These are phyloP conservation scores for Drosophila guanche DNA, from an alignment of 1,140 invertebrate species.

Conservation along the genomic window DNA sequence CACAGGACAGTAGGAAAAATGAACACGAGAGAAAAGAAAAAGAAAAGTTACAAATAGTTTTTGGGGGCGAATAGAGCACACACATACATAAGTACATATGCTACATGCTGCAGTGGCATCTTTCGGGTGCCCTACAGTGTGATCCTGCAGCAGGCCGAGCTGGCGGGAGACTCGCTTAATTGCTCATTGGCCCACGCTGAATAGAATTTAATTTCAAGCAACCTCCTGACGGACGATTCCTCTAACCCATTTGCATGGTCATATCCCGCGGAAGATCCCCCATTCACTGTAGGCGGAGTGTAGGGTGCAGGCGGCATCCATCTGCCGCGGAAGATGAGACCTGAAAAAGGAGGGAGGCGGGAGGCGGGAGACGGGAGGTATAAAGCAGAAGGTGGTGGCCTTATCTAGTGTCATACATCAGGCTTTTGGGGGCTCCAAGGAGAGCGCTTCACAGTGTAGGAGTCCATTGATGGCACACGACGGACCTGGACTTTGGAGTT, in stretches of 20 bases:
- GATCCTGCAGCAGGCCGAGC: too few relatives aligned
- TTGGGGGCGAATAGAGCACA: constrained; percentile 22
- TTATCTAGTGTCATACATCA: constrained; percentile 70
- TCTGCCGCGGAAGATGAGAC: constrained; percentile 12
- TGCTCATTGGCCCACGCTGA: constrained; percentile 1
- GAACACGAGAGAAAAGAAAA: constrained; percentile 5
- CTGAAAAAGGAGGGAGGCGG: constrained; percentile 2
- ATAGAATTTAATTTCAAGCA: constrained; percentile 20
- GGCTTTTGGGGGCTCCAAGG: constrained; percentile 30
- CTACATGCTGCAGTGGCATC: constrained; percentile 11
- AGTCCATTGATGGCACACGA: constrained; percentile 71
- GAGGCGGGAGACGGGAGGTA: too few relatives aligned
- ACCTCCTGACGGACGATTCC: constrained; percentile 3
- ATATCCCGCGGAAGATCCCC: constrained; percentile 29
- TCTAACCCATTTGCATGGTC: too few relatives aligned
- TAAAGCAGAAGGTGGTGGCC: constrained; percentile 24
- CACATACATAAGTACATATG: constrained; percentile 15
- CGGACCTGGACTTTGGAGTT: not conserved
- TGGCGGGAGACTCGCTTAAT: too few relatives aligned
- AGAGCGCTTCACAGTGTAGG: constrained; percentile 8
- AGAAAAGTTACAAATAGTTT: constrained; percentile 63
- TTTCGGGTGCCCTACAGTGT: constrained; percentile 12
- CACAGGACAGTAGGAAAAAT: constrained; percentile 25
- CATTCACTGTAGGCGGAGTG: constrained; percentile 1
- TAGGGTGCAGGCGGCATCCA: constrained; percentile 19